Evolutionary conservation across 1,140 invertebrate genomes (phyloP).

Genomic region (Bombus cullumanus): DNA sequence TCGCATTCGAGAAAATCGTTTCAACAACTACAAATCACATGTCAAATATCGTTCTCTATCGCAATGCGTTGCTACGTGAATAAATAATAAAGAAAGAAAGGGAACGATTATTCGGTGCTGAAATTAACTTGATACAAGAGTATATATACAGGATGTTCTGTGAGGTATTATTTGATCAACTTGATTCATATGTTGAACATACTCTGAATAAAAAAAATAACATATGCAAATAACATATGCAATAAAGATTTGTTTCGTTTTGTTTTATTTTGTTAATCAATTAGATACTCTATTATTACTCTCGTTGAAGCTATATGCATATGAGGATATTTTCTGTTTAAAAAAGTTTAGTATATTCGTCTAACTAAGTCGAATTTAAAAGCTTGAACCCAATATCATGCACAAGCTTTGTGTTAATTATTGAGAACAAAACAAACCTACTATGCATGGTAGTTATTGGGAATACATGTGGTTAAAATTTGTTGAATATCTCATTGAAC

Average conservation of each 20-base stretch:
- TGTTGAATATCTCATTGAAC: no score
- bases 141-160: neutral
- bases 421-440: no score
- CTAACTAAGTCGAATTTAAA: no score
- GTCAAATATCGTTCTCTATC: neutral
- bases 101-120: neutral
- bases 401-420: no score
- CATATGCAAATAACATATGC: neutral
- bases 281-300: no score
- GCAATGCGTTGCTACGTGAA: neutral
- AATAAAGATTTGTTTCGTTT: neutral
- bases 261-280: neutral
- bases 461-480: neutral
- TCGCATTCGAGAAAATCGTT: neutral
- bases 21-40: neutral
- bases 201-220: neutral
- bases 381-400: no score
- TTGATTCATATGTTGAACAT: neutral
- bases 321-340: no score
- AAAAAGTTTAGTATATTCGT: neutral
- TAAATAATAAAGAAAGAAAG: constrained; percentile 6
- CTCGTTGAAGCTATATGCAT: no score
- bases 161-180: neutral
- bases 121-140: constrained; percentile 11
- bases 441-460: no score